A percentile compares a stretch with the other conserved stretches of the same genome.
Evolutionary conservation across 1,140 invertebrate species (phyloP).

Genomic region (Dinothrombium tinctorium): DNA sequence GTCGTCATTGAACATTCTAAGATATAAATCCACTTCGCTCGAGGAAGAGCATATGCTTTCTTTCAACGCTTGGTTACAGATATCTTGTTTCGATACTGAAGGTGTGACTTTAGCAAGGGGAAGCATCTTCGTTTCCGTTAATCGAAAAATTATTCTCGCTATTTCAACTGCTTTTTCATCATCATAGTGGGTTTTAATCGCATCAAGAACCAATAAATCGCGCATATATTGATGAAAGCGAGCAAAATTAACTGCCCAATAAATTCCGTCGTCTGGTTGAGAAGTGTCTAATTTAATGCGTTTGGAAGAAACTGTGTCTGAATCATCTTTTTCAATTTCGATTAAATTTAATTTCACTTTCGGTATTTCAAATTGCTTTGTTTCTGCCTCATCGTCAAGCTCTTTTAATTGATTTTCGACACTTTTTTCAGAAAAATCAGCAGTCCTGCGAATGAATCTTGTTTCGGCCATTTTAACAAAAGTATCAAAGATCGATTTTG

Average conservation of each 20-base stretch:
- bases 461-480: conserved; percentile 18
- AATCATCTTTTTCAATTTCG: too few species aligned
- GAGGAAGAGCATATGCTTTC: conserved; percentile 25
- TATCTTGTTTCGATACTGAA: conserved; percentile 43
- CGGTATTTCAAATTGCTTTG: neutral
- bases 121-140: conserved; percentile 47
- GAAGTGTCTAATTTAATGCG: too few species aligned
- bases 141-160: conserved; percentile 38
- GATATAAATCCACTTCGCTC: conserved; percentile 51
- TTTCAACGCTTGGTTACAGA: conserved; percentile 32
- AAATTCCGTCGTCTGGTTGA: conserved; percentile 21
- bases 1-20: conserved; percentile 47
- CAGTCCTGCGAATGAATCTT: conserved; percentile 18
- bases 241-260: conserved; percentile 55
- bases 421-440: neutral
- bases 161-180: conserved; percentile 45
- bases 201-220: conserved; percentile 14
- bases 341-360: neutral
- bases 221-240: conserved; percentile 47
- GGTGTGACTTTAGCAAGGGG: conserved; percentile 42
- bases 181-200: conserved; percentile 26
- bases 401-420: neutral
- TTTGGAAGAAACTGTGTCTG: too few species aligned
- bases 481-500: conserved; percentile 16
- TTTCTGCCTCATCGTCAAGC: neutral